A percentile compares a stretch with the other conserved stretches of the same genome.
phyloP scores from a whole-genome alignment of 1,140 invertebrate species.

The Ceratina japonica region DNA sequence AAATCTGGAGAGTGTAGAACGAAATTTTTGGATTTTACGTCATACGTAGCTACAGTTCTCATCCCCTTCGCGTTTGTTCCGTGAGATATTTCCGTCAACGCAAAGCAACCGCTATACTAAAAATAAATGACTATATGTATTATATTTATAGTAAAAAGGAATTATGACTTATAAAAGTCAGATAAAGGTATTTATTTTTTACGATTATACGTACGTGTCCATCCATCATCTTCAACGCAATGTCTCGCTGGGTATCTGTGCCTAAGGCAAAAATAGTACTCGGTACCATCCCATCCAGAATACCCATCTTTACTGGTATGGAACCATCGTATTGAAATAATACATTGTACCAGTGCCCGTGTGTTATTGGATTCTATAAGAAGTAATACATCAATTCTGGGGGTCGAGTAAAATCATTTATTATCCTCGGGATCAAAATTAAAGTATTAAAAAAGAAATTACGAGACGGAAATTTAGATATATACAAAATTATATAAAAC shows the following conservation, averaged over 20 bases:
- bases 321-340: slow-evolving; percentile 84
- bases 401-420: neutral
- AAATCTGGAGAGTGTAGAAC: slow-evolving; percentile 95
- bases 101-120: slow-evolving; percentile 89
- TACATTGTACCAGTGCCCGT: slow-evolving; percentile 81
- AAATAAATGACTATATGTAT: slow-evolving; percentile 20
- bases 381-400: neutral
- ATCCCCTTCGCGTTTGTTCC: slow-evolving; percentile 96
- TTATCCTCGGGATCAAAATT: slow-evolving; percentile 18
- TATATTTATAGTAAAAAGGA: neutral
- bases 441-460: too few relatives aligned
- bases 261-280: slow-evolving; percentile 86
- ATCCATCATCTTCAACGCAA: slow-evolving; percentile 85
- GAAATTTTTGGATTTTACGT: slow-evolving; percentile 88
- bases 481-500: too few relatives aligned
- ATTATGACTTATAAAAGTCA: too few relatives aligned
- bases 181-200: slow-evolving; percentile 12
- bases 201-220: slow-evolving; percentile 81
- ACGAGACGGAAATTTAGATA: too few relatives aligned
- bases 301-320: slow-evolving; percentile 84
- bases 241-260: slow-evolving; percentile 86
- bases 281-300: slow-evolving; percentile 85
- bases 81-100: slow-evolving; percentile 95
- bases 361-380: slow-evolving; percentile 28
- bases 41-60: slow-evolving; percentile 93